Evolutionary conservation across 2,888 invertebrate genomes (phyloP).

Genomic region (Seira sanloemensis): DNA sequence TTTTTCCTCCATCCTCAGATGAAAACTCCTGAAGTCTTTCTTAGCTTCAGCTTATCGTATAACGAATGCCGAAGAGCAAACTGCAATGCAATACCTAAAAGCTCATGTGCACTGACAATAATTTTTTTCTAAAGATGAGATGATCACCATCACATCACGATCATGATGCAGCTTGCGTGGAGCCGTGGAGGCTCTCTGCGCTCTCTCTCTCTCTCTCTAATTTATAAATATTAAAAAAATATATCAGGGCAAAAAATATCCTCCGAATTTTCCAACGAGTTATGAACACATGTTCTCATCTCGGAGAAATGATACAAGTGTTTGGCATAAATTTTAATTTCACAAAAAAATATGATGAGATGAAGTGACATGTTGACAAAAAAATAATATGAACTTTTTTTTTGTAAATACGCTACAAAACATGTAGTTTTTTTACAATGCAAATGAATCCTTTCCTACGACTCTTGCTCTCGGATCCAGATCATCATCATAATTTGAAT

Average conservation of each 20-base stretch:
- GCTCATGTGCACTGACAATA: not conserved
- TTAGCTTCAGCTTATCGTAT: not conserved
- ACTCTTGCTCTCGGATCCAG: too few relatives aligned
- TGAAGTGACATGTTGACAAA: constrained; percentile 24
- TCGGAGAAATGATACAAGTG: constrained; percentile 43
- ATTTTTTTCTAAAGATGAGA: not conserved
- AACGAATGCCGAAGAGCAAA: not conserved
- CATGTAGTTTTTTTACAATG: constrained; percentile 9
- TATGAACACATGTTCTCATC: not conserved
- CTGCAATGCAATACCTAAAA: too few relatives aligned
- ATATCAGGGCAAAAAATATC: not conserved
- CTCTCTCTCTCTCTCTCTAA: too few relatives aligned
- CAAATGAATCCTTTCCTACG: too few relatives aligned
- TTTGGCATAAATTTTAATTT: constrained; percentile 55
- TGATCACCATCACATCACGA: not conserved
- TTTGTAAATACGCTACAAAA: not conserved
- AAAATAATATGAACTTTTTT: not conserved
- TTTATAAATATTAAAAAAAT: not conserved
- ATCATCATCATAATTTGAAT: too few relatives aligned
- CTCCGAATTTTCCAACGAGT: not conserved
- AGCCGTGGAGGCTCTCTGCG: too few relatives aligned
- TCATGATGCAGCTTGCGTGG: not conserved
- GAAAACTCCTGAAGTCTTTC: not conserved
- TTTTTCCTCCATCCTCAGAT: not conserved
- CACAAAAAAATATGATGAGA: constrained; percentile 23